These are phyloP conservation scores for Tubulanus polymorphus DNA, from an alignment of 2,888 invertebrate species.

Conservation along the genomic window DNA sequence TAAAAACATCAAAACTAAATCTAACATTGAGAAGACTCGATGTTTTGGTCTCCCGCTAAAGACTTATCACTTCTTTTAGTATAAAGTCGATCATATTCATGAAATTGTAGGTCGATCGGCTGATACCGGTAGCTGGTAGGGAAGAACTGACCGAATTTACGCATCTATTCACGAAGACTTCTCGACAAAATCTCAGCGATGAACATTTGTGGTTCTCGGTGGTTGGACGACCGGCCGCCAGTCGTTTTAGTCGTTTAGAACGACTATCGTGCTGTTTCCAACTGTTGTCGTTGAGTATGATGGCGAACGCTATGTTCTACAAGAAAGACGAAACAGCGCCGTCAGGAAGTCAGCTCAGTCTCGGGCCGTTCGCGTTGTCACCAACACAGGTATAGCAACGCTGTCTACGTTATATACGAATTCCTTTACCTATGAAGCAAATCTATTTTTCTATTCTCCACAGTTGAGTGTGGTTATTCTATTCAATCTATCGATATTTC, in stretches of 20 bases:
- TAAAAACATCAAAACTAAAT: too few species aligned
- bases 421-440: too few species aligned
- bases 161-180: constrained; percentile 53
- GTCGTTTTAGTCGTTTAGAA: constrained; percentile 55
- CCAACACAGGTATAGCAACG: constrained; percentile 56
- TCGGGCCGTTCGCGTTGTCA: constrained; percentile 56
- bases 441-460: too few species aligned
- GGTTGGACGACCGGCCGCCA: constrained; percentile 55
- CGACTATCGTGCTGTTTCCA: constrained; percentile 56
- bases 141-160: constrained; percentile 55
- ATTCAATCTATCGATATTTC: too few species aligned
- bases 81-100: background rate
- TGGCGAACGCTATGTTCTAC: constrained; percentile 59
- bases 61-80: too few species aligned
- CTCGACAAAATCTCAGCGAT: constrained; percentile 54
- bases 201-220: constrained; percentile 59
- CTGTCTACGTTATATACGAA: too few species aligned
- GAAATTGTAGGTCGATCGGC: constrained; percentile 53
- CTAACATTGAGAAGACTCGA: too few species aligned
- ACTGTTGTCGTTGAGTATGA: constrained; percentile 56
- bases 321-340: constrained; percentile 32
- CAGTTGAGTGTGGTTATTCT: too few species aligned
- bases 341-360: constrained; percentile 36
- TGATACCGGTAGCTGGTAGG: constrained; percentile 55
- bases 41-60: too few species aligned